Evolutionary conservation across 2,888 invertebrate genomes (phyloP), one percentile per base, ranked within the genome.

Genomic region (Sesamia inferens): DNA sequence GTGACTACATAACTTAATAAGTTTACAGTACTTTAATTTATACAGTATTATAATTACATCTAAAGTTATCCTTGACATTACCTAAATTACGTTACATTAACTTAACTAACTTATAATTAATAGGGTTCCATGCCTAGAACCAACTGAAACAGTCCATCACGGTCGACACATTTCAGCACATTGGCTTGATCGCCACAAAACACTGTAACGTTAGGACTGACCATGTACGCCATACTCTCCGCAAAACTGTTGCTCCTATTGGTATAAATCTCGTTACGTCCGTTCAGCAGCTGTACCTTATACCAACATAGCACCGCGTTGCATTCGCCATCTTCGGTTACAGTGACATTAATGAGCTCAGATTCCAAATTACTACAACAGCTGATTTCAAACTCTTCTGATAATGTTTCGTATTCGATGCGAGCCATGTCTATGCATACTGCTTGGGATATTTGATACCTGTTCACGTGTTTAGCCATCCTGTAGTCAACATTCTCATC

Each of bases 231-330:
- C 62, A 70, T 79, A 5, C 72, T 64, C 8, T 80, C 65, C 16
- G 85, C 81, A 19, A 83, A 85, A 61, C 83, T 81, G 55, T 79
- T 77, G 24, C 72, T 58, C 24, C 85, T 74, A 6, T 81, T 68
- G 0, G 83, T 87, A 19, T 65, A 68, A 5, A 85, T 71, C 31
- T 62, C 80, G 5, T 68, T 10, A 44, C 79, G 78, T 5, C 59
- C 72, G 5, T 77, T 75, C n/a, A 87, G 6, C 59, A 87, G 10
- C 57, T 76, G 75, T 3, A 87, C 66, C 39, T 74, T 75, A 62
- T 84, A 86, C 86, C 87, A 87, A 44, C 83, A 84, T 54, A 87
- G 54, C 1, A 87, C 22, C 0, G 80, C 86, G 48, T 74, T 84
- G n/a, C 74, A 74, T 6, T 70, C 67, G 5, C 84, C 82, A 39